Evolutionary conservation across 2,888 invertebrate genomes (phyloP), one percentile per base, ranked within the genome.

Genomic region (Oasisia sp.): DNA sequence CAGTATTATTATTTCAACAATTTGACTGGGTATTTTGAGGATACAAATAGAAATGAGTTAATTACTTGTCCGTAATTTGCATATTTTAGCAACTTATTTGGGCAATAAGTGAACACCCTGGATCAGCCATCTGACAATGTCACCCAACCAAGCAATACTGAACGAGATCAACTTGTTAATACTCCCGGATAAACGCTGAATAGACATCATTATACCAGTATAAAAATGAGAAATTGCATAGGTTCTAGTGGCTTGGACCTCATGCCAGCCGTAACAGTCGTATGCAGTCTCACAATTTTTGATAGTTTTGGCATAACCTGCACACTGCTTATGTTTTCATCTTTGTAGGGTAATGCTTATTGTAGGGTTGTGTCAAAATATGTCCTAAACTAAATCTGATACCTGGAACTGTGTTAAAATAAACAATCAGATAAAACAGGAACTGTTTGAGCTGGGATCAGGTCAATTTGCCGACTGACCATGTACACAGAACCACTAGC

Each of bases 181-280:
- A 50, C 74, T n/a, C 0, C 27, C 19, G n/a, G 74, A 19, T 7
- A 27, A 7, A 27, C 14, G 27, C n/a, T 74, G 74, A n/a, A 5
- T 7, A 74, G 74, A 74, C 74, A 74, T 50, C 12, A 50, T 14
- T 50, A 27, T 74, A 27, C 27, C 74, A 19, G 27, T 74, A 74
- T 74, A 74, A 74, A 74, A 74, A 74, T 74, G 74, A 74, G 74
- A 74, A 74, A 74, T 19, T 74, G 74, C 74, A 74, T 74, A 74
- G 74, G 74, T n/a, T 74, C 14, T 27, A 27, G 74, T 19, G 74
- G 19, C n/a, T 74, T n/a, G 74, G 74, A 14, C 74, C 27, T 27
- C 2, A 19, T 27, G 74, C 74, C 74, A 5, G 74, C 74, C 74
- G n/a, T 74, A 4, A 74, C 74, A 74, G 27, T 27, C n/a, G 27